Base-by-base conservation (phyloP, 2,888 invertebrate genomes). In the Epiblema foenella region DNA sequence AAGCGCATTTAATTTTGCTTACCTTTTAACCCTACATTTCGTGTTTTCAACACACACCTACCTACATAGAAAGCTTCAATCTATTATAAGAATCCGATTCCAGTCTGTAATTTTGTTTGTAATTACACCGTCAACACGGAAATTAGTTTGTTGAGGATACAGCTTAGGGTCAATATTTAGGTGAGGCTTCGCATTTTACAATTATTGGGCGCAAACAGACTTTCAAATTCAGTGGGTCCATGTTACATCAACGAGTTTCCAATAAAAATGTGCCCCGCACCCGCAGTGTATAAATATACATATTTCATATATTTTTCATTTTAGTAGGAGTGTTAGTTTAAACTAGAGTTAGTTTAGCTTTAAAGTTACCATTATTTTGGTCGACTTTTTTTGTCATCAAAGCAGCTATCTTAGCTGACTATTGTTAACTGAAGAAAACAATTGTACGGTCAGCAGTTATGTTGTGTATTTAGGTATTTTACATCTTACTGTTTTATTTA, bases 161-260 rank as follows among this genome's bases (percentile, higher is more conserved):
- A 58, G 46, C 51, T 37, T 24, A 24, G 24, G 39, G 33, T 46
- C 67, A 59, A 67, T 59, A 67, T 67, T 67, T 59, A 20, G 20
- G 15, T 7, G 20, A 60, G 42, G 15, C 59, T 9, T 9, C 58
- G 11, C 54, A 10, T 46, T 65, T 57, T 52, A 68, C 59, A 59
- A 66, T 65, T 54, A 70, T n/a, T 54, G 59, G 15, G 11, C 11
- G 70, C 46, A 70, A 70, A 70, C 65, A 70, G 24, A 65, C 52
- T 65, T n/a, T 33, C 52, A 52, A 24, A 60, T 68, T 68, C 68
- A n/a, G 46, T 58, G 24, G 24, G 24, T 24, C 24, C 1, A 24
- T 24, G 24, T 24, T 24, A 24, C 1, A 24, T 24, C 24, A 3
- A 24, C 24, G 24, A 24, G 24, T 24, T 24, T 3, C 24, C 24